phyloP scores from a whole-genome alignment of 2,113 vertebrate species.

The Dasyprocta punctata region DNA sequence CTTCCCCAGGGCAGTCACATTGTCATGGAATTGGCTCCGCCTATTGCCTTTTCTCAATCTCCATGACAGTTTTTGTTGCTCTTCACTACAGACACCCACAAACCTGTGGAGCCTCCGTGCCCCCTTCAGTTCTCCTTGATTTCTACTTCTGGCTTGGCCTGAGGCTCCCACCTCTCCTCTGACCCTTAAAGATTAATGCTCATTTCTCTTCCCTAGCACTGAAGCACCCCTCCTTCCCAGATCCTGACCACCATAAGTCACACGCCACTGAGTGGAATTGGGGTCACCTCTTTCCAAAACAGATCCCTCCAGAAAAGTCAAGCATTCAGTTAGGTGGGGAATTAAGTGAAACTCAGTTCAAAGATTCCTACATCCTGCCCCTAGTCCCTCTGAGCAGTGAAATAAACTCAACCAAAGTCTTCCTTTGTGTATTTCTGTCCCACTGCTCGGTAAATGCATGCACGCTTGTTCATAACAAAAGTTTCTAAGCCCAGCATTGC shows the following conservation, averaged over 20 bases:
- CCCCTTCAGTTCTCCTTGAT: background rate
- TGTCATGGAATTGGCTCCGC: background rate
- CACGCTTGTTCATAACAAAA: constrained; percentile 25
- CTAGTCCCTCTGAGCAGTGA: background rate
- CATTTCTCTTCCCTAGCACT: background rate
- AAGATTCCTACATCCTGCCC: background rate
- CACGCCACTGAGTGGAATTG: background rate
- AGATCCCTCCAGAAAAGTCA: background rate
- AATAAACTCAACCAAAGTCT: background rate
- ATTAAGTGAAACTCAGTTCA: background rate
- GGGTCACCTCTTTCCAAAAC: background rate
- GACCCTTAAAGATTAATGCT: background rate
- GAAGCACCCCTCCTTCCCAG: background rate
- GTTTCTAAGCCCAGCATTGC: constrained; percentile 34
- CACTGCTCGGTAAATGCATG: background rate
- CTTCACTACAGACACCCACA: background rate
- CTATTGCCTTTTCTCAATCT: background rate
- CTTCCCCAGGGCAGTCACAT: background rate
- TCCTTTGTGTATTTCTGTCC: constrained; percentile 28
- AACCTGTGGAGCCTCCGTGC: background rate
- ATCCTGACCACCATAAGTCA: background rate
- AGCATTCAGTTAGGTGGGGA: background rate
- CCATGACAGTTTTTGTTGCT: background rate
- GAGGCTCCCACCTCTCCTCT: background rate
- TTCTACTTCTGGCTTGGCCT: background rate